Conservation (phyloP, 2,888 invertebrate species). For the Cyrtodaria siliqua region DNA sequence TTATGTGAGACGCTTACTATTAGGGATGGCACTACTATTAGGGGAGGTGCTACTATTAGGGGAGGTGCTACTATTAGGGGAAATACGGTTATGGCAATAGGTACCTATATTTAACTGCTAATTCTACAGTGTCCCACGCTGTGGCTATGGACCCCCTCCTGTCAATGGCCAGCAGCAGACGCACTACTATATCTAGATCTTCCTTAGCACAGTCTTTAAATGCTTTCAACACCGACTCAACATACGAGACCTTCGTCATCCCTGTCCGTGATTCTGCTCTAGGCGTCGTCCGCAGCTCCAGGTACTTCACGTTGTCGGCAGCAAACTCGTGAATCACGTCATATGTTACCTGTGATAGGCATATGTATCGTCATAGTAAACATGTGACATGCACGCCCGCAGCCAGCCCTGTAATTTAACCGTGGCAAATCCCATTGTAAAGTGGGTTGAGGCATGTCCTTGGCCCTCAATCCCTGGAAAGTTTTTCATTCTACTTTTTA, state of each 20-base stretch:
- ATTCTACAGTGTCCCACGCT: slow-evolving; percentile 89
- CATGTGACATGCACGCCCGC: too few species aligned
- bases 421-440: too few species aligned
- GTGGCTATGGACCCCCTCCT: slow-evolving; percentile 89
- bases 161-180: slow-evolving; percentile 93
- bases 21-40: too few species aligned
- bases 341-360: slow-evolving; percentile 90
- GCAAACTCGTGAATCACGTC: slow-evolving; percentile 93
- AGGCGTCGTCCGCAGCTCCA: slow-evolving; percentile 95
- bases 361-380: too few species aligned
- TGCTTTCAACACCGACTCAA: slow-evolving; percentile 89
- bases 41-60: too few species aligned
- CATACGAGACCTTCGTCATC: slow-evolving; percentile 91
- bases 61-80: too few species aligned
- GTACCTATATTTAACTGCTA: slow-evolving; percentile 89
- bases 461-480: too few species aligned
- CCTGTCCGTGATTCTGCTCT: slow-evolving; percentile 87
- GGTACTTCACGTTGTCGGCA: slow-evolving; percentile 93
- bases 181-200: slow-evolving; percentile 87
- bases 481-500: too few species aligned
- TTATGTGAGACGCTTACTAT: too few species aligned
- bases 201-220: slow-evolving; percentile 72
- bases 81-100: too few species aligned
- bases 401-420: too few species aligned
- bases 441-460: too few species aligned